Evolutionary conservation across 1,140 invertebrate species (phyloP), one percentile per base, ranked within the genome.

Genomic region (Drosophila varians): DNA sequence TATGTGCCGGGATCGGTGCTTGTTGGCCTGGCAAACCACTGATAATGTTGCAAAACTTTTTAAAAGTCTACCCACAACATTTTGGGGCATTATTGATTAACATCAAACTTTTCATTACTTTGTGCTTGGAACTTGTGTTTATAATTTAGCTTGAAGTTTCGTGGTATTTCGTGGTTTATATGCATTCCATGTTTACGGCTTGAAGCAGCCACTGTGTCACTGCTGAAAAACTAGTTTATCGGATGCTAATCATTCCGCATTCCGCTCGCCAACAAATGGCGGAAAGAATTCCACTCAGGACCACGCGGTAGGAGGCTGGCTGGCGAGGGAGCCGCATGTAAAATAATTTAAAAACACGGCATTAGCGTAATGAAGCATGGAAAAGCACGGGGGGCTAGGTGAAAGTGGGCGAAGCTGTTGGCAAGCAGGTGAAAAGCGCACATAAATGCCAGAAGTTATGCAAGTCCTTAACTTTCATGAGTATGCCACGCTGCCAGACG

Each of bases 401-500:
- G 60, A 74, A 74, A 74, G 51, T 65, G 28, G 57, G 51, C 40
- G 38, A 64, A 53, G 60, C 53, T 58, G 73, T 52, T 62, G 54
- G 65, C 57, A 61, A 74, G 64, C 80, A 62, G 65, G 72, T 84
- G 80, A 84, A 84, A 86, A 84, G 80, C 80, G 80, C 80, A 80
- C 80, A 86, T 86, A 87, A 86, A 87, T 87, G 82, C 77, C 80
- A 86, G 73, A 87, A 86, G 73, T 87, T 86, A 87, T 82, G 80
- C 80, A 77, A 82, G 77, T 87, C 77, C 80, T 86, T 86, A 86
- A 86, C 80, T 82, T 86, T 86, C 84, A 86, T 87, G 74, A 87
- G 80, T 70, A 49, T 42, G 66, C 71, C 57, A 47, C 38, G 57
- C 56, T 56, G 55, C 46, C 68, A 72, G 52, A 71, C 66, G 69